Percentiles rank a stretch among this genome's conserved stretches.
Evolutionary conservation across 2,113 vertebrate genomes (phyloP).

Genomic region (Dasyprocta punctata): DNA sequence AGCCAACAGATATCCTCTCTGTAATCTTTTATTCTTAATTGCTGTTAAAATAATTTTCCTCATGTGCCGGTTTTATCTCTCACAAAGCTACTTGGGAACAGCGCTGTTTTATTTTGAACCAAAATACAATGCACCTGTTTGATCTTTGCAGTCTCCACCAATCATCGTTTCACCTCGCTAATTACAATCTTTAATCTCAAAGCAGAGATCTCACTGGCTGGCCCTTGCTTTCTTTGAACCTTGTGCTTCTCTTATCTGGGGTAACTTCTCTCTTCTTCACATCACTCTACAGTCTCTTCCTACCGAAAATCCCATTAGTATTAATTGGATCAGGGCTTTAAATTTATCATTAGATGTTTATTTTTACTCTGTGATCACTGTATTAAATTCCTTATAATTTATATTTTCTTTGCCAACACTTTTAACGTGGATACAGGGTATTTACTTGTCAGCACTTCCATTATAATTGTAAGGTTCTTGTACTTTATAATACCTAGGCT

Average conservation of each 20-base stretch:
- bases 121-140: background rate
- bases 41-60: background rate
- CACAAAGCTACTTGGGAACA: background rate
- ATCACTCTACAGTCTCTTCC: background rate
- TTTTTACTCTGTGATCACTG: background rate
- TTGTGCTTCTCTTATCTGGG: background rate
- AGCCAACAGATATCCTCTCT: background rate
- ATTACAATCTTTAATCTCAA: background rate
- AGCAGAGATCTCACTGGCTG: background rate
- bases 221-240: background rate
- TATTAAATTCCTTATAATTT: background rate
- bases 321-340: background rate
- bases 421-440: background rate
- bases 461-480: background rate
- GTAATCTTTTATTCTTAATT: background rate
- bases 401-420: background rate
- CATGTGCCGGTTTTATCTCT: background rate
- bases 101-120: background rate
- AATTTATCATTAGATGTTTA: background rate
- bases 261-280: background rate
- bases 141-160: background rate
- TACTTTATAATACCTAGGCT: background rate
- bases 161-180: background rate
- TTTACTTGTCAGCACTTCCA: background rate
- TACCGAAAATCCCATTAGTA: background rate